phyloP scores from a whole-genome alignment of 2,797 vertebrate species.

The Lutjanus argentimaculatus region DNA sequence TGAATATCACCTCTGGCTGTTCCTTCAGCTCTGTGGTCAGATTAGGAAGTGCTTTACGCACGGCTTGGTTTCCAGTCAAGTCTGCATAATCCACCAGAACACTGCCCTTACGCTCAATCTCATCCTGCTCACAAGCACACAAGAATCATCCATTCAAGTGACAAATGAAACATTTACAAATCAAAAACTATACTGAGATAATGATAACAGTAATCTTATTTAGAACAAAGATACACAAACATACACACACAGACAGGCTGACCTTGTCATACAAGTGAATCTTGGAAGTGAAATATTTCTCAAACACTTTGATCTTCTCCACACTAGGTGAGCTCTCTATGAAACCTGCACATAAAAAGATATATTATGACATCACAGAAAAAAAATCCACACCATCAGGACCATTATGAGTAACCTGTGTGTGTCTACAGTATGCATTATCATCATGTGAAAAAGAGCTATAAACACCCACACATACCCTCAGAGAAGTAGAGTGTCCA shows the following conservation, averaged over 20 bases:
- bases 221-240: neutral
- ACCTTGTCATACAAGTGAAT: slow-evolving; percentile 98
- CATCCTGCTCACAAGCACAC: slow-evolving; percentile 87
- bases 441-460: neutral
- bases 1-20: slow-evolving; percentile 92
- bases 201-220: neutral
- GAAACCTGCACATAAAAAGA: slow-evolving; percentile 85
- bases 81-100: slow-evolving; percentile 96
- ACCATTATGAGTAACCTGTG: neutral
- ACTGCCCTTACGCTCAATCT: slow-evolving; percentile 98
- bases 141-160: neutral
- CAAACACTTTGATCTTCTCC: slow-evolving; percentile 94
- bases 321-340: slow-evolving; percentile 89
- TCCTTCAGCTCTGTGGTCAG: slow-evolving; percentile 89
- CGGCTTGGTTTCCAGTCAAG: slow-evolving; percentile 81
- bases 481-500: slow-evolving; percentile 97
- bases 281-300: slow-evolving; percentile 90
- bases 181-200: neutral
- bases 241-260: slow-evolving; percentile 41
- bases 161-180: neutral
- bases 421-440: neutral
- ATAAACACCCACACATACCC: slow-evolving; percentile 79
- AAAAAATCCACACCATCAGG: neutral
- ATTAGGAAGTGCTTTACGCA: slow-evolving; percentile 83
- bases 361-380: neutral